phyloP scores from a whole-genome alignment of 2,113 vertebrate genomes.

The Pungitius pungitius region DNA sequence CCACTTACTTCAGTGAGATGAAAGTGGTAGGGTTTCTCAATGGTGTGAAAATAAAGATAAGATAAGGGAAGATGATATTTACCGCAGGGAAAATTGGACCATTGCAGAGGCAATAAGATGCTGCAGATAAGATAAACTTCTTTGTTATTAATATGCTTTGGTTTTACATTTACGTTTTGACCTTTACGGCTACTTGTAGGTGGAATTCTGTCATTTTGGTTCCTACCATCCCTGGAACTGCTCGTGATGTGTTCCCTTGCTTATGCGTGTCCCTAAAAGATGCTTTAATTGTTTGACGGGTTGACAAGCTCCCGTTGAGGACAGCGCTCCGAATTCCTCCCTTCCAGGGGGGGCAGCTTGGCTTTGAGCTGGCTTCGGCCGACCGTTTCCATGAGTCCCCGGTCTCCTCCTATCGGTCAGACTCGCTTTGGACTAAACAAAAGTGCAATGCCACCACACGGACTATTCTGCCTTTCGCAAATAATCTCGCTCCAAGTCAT shows the following conservation, averaged over 20 bases:
- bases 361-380: constrained; percentile 48
- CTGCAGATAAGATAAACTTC: neutral
- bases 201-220: constrained; percentile 14
- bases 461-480: neutral
- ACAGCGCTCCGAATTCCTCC: constrained; percentile 42
- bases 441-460: constrained; percentile 2
- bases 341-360: constrained; percentile 45
- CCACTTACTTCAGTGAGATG: neutral
- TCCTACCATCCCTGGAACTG: neutral
- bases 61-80: constrained; percentile 4
- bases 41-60: neutral
- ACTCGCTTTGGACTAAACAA: constrained; percentile 10
- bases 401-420: constrained; percentile 57
- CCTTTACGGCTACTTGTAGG: neutral
- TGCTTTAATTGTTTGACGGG: constrained; percentile 50
- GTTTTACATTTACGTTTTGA: constrained; percentile 13
- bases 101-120: neutral
- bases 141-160: constrained; percentile 6
- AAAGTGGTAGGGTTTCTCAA: neutral
- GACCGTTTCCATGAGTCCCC: constrained; percentile 53
- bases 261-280: constrained; percentile 20
- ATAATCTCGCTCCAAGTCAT: neutral
- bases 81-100: neutral
- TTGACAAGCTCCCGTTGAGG: constrained; percentile 52
- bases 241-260: neutral